Percentiles rank a stretch among this genome's conserved stretches.
phyloP scores from a whole-genome alignment of 2,113 vertebrate genomes.

The Cavia porcellus region DNA sequence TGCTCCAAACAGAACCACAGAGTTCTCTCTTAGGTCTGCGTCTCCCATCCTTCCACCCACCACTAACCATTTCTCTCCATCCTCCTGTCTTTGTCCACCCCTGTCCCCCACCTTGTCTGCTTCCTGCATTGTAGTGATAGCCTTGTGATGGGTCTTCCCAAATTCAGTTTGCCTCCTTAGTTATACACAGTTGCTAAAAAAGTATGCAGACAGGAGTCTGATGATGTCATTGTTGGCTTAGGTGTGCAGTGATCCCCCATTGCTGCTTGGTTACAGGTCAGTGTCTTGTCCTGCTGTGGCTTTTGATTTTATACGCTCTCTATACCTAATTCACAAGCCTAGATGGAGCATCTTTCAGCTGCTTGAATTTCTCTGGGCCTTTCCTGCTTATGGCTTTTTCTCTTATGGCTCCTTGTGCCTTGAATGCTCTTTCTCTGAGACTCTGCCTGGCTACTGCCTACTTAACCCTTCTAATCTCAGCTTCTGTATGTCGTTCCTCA shows the following conservation, averaged over 20 bases:
- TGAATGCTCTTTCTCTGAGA: background rate
- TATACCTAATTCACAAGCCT: background rate
- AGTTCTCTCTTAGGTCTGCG: background rate
- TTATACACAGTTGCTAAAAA: background rate
- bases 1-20: background rate
- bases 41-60: background rate
- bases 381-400: background rate
- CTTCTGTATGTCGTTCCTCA: background rate
- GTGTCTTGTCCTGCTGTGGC: background rate
- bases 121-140: background rate
- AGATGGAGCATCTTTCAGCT: background rate
- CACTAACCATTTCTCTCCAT: background rate
- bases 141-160: background rate
- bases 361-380: constrained; percentile 24
- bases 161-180: constrained; percentile 26
- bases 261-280: background rate
- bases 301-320: background rate
- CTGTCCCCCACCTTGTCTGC: background rate
- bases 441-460: background rate
- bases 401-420: background rate
- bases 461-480: constrained; percentile 10
- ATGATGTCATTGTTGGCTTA: background rate
- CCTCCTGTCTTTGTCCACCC: background rate
- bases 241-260: background rate
- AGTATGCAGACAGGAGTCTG: background rate